Percentiles rank a stretch among this genome's conserved stretches.
These are phyloP conservation scores for Spialia ferax DNA, from an alignment of 2,888 invertebrate species.

Conservation along the genomic window DNA sequence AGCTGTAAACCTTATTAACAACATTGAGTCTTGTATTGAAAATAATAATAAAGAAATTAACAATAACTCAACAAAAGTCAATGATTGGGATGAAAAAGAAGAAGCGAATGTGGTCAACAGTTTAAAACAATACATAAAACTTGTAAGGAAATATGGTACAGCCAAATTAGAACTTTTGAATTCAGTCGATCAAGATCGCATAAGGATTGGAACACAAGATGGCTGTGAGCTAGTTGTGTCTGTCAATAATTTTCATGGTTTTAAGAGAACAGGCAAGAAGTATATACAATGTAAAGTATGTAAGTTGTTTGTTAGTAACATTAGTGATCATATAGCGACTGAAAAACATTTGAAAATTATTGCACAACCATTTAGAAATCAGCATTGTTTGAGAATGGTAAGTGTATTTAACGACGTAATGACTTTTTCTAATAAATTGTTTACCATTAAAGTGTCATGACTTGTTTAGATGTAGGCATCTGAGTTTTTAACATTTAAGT, in stretches of 20 bases:
- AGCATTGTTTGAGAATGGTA: conserved; percentile 25
- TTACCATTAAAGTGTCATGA: too few relatives aligned
- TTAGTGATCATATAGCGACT: conserved; percentile 12
- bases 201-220: conserved; percentile 9
- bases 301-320: conserved; percentile 7
- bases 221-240: background rate
- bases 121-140: conserved; percentile 20
- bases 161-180: background rate
- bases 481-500: too few relatives aligned
- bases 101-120: conserved; percentile 9
- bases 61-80: background rate
- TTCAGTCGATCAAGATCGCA: conserved; percentile 1
- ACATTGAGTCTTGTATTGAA: conserved; percentile 5
- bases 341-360: conserved; percentile 23
- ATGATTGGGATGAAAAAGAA: background rate
- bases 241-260: conserved; percentile 22
- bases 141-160: conserved; percentile 8
- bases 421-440: too few relatives aligned
- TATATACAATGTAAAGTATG: conserved; percentile 15
- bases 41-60: conserved; percentile 1
- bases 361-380: conserved; percentile 14
- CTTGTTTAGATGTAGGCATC: too few relatives aligned
- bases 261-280: conserved; percentile 10
- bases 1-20: background rate
- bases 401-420: background rate